Base-by-base conservation (phyloP, 2,888 invertebrate species). In the Napeogenes inachia region DNA sequence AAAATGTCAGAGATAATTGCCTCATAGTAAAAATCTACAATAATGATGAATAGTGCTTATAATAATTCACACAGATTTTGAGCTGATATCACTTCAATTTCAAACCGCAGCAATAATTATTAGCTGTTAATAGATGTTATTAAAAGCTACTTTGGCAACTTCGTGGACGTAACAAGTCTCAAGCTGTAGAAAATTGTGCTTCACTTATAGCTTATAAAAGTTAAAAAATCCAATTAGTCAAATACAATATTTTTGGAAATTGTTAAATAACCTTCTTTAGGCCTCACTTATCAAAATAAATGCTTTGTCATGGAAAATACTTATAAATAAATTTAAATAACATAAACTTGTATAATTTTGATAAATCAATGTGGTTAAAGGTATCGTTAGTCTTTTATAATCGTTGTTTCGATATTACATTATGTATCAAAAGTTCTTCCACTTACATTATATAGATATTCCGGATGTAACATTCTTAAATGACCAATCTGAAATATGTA, bases 71-170 rank as follows among this genome's bases (percentile, higher is more conserved):
- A 76, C 73, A 74, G 73, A 72, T 72, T 79, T 84, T 84, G 84
- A 84, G 82, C 84, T 78, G 75, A 72, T 62, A 62, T 58, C 61
- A 62, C 46, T 60, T 57, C 57, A 58, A 58, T 13, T 54, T 57
- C 45, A 45, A 56, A 54, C 12, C 32, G 54, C 35, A 50, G 50
- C 42, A 56, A 50, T 54, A 67, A 6, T 21, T 21, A 21, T 21
- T 35, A 35, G 45, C 63, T 72, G 73, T 74, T 62, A 21, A 21
- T 62, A 53, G 60, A 57, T 59, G 61, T 59, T 75, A 80, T 79
- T 85, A 86, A 76, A 83, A 84, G 81, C 87, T 89, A 90, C 68
- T 90, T 90, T 90, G 89, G 89, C 89, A 90, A 84, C 89, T 84
- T 83, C 70, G 78, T 82, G 89, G 89, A 90, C 89, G 89, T 83